Conservation (phyloP, 2,888 invertebrate species). For the Zaprionus obscuricornis region DNA sequence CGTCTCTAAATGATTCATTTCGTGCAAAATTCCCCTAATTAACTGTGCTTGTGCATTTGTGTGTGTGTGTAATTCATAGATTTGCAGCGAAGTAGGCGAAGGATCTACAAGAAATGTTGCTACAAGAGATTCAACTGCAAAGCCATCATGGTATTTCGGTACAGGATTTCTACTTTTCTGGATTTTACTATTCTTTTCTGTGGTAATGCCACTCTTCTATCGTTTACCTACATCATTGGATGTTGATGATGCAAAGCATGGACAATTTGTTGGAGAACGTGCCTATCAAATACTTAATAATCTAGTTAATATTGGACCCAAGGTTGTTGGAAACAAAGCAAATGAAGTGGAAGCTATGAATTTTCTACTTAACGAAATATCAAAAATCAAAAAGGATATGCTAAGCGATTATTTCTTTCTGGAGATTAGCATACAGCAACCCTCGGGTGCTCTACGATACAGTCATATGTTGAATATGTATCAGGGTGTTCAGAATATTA, state of each 20-base stretch:
- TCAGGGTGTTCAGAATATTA: conserved; percentile 78
- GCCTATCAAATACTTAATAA: conserved; percentile 83
- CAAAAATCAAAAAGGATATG: conserved; percentile 57
- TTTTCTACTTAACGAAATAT: conserved; percentile 79
- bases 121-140: not conserved
- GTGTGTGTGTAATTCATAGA: too few relatives aligned
- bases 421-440: conserved; percentile 77
- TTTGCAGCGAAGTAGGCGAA: conserved; percentile 4
- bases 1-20: too few relatives aligned
- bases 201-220: conserved; percentile 63
- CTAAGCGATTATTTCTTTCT: conserved; percentile 69
- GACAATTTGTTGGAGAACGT: conserved; percentile 87
- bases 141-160: conserved; percentile 64
- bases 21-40: too few relatives aligned
- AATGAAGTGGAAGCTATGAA: conserved; percentile 87
- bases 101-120: not conserved
- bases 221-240: conserved; percentile 64
- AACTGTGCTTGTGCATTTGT: too few relatives aligned
- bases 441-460: conserved; percentile 70
- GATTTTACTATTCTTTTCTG: conserved; percentile 66
- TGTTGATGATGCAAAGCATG: conserved; percentile 66
- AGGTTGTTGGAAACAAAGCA: conserved; percentile 88
- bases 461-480: conserved; percentile 71
- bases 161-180: conserved; percentile 69
- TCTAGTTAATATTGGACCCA: conserved; percentile 85